Evolutionary conservation across 2,797 vertebrate genomes (phyloP), one percentile per base, ranked within the genome.

Genomic region (Muscicapa striata): DNA sequence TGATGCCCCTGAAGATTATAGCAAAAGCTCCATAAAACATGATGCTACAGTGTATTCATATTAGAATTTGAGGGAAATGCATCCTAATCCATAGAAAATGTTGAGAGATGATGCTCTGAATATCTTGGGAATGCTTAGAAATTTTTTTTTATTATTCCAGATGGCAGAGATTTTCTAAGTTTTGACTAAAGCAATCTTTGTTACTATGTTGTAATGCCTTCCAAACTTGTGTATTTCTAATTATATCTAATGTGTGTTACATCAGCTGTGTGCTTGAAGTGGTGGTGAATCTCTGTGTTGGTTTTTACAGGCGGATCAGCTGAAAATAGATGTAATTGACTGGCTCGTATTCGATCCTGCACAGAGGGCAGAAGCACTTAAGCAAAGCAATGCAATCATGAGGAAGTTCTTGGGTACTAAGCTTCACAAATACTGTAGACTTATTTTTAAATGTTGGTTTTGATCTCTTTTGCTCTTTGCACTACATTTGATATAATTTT

Each of bases 371-470:
- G 99, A 99, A 97, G 98, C 99, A 51, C 97, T 99, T 9, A 99
- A 99, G 91, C 99, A 99, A 97, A 99, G 99, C 98, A 99, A 99
- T 86, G 99, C 99, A 58, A 99, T 99, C 97, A 99, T 99, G 98
- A 99, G 99, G 97, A 99, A 98, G 95, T 99, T 99, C 90, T 97
- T 99, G 94, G 99, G 99, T 99, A 97, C 66, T 97, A 43, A 36
- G 66, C 24, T 91, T 90, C 61, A 88, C 68, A 94, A 48, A 61
- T 93, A 79, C 27, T 87, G 20, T 89, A 94, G 24, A 52, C 9
- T 57, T 78, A 49, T 16, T 81, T 73, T 73, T 40, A 78, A 84
- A 84, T 41, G 34, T 40, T 67, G 38, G 0, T 3, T 93, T 72
- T 91, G 30, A 88, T 88, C 45, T 73, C 18, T 1, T 49, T 95